phyloP scores from a whole-genome alignment of 2,888 invertebrate genomes.

The Protodeltote pygarga region DNA sequence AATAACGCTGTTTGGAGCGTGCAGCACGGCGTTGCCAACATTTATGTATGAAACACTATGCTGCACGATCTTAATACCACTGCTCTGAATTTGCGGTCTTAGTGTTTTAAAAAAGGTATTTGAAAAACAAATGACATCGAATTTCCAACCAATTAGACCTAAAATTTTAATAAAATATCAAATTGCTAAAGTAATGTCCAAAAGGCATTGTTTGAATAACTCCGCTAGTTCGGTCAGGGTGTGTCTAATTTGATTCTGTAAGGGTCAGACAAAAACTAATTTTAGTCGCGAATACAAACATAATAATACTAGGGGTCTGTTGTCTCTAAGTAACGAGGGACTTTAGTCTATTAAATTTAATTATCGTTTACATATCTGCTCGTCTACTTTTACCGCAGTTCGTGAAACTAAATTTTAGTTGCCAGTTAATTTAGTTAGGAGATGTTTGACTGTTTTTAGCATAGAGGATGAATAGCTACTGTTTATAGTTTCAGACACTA shows the following conservation, averaged over 20 bases:
- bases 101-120: no score
- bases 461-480: no score
- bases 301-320: constrained; percentile 48
- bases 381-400: constrained; percentile 10
- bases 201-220: background rate
- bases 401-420: constrained; percentile 14
- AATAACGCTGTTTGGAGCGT: no score
- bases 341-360: constrained; percentile 60
- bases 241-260: constrained; percentile 70
- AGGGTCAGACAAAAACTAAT: constrained; percentile 76
- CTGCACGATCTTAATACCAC: no score
- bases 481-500: no score
- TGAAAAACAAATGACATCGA: no score
- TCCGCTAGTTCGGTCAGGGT: constrained; percentile 38
- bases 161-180: no score
- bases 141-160: no score
- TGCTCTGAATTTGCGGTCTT: no score
- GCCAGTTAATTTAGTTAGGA: constrained; percentile 23
- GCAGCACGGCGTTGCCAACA: no score
- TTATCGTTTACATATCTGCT: constrained; percentile 50
- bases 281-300: constrained; percentile 76
- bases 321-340: constrained; percentile 46
- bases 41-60: no score
- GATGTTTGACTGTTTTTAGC: no score
- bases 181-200: background rate